Conservation (phyloP, 2,888 invertebrate genomes). For the Gisinianus flammeolus region DNA sequence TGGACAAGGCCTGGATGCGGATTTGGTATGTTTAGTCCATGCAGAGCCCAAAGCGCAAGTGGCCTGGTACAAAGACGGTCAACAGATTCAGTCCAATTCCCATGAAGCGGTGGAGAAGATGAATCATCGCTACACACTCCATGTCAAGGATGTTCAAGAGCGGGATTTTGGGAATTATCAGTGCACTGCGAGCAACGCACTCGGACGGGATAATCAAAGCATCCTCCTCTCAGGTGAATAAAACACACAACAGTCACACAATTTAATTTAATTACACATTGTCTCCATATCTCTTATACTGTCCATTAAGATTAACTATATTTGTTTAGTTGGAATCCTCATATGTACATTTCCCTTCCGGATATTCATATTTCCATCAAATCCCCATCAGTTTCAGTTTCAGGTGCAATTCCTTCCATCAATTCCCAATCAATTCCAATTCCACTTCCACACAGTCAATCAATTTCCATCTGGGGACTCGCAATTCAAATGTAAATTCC, state of each 20-base stretch:
- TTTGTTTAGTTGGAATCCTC: too few relatives aligned
- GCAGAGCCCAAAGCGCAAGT: constrained; percentile 67
- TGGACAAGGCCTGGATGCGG: constrained; percentile 62
- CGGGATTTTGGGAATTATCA: constrained; percentile 76
- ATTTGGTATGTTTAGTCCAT: constrained; percentile 63
- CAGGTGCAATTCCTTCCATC: too few relatives aligned
- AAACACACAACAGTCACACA: neutral
- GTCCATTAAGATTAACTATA: too few relatives aligned
- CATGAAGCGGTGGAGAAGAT: constrained; percentile 43
- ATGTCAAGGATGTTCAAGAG: constrained; percentile 71
- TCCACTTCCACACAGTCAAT: too few relatives aligned
- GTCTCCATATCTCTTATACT: neutral
- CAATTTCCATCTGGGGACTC: too few relatives aligned
- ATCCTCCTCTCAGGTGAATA: constrained; percentile 70
- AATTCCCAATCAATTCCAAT: too few relatives aligned
- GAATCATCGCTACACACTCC: constrained; percentile 66
- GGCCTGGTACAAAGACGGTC: constrained; percentile 75
- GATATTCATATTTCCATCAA: too few relatives aligned
- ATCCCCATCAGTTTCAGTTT: too few relatives aligned
- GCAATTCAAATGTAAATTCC: too few relatives aligned
- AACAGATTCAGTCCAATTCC: constrained; percentile 71
- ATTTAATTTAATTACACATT: neutral
- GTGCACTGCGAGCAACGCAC: constrained; percentile 73
- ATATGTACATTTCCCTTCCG: too few relatives aligned
- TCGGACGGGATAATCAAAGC: constrained; percentile 72